These are phyloP conservation scores for Isichthys henryi DNA, from an alignment of 2,113 vertebrate species.

Conservation along the genomic window DNA sequence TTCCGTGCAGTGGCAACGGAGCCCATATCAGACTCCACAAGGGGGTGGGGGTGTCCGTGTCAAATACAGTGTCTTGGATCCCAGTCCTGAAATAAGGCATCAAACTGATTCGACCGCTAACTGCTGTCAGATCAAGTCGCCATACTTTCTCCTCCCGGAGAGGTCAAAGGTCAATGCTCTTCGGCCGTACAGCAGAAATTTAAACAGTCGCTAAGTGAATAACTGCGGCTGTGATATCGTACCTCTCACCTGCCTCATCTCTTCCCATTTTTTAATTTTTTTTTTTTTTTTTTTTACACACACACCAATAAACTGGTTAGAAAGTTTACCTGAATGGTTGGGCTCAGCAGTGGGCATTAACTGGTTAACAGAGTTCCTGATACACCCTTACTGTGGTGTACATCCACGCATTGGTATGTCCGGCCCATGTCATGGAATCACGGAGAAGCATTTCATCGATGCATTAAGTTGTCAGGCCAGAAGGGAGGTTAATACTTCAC, in stretches of 20 bases:
- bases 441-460: conserved; percentile 10
- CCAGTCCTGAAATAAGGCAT: conserved; percentile 4
- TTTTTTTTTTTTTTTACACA: neutral
- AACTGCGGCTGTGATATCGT: neutral
- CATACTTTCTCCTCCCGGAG: neutral
- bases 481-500: conserved; percentile 23
- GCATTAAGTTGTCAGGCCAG: conserved; percentile 4
- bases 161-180: neutral
- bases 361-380: conserved; percentile 1
- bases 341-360: neutral
- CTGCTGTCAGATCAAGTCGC: neutral
- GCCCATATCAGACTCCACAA: neutral
- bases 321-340: neutral
- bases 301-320: neutral
- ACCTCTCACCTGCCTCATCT: neutral
- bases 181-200: neutral
- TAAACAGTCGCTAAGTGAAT: neutral
- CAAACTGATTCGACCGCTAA: neutral
- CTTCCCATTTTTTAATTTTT: neutral
- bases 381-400: neutral
- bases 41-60: conserved; percentile 5
- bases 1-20: neutral
- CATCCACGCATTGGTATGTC: neutral
- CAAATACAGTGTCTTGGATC: neutral
- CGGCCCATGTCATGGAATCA: conserved; percentile 23